Evolutionary conservation across 1,140 invertebrate genomes (phyloP).

Genomic region (Lepidurus packardi): DNA sequence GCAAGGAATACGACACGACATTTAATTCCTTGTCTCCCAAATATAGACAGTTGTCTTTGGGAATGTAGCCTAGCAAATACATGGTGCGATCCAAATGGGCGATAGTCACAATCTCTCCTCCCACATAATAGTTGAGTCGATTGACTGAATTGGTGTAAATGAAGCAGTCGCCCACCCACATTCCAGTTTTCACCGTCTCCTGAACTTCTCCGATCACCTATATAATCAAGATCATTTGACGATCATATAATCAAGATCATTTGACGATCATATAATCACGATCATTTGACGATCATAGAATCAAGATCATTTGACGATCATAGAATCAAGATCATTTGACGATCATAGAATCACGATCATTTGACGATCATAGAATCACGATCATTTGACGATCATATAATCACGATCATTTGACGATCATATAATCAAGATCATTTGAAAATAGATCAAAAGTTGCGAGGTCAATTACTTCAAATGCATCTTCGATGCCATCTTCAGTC

Average conservation of each 20-base stretch:
- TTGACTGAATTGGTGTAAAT: conserved; percentile 98
- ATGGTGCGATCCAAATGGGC: conserved; percentile 86
- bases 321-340: too few relatives aligned
- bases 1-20: conserved; percentile 73
- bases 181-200: conserved; percentile 89
- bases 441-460: background rate
- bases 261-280: too few relatives aligned
- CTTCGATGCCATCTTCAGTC: conserved; percentile 91
- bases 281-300: too few relatives aligned
- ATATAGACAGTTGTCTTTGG: conserved; percentile 93
- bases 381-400: too few relatives aligned
- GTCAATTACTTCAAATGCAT: conserved; percentile 80
- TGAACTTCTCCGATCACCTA: conserved; percentile 79
- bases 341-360: too few relatives aligned
- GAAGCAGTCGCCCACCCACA: conserved; percentile 99
- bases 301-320: too few relatives aligned
- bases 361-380: too few relatives aligned
- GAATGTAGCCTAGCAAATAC: conserved; percentile 94
- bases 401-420: too few relatives aligned
- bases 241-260: too few relatives aligned
- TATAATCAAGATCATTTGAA: conserved; percentile 36
- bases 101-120: conserved; percentile 96
- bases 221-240: conserved; percentile 36
- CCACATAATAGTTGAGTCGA: conserved; percentile 97
- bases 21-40: conserved; percentile 96